Base-by-base conservation (phyloP, 2,797 vertebrate genomes). In the Leontocebus nigricollis region DNA sequence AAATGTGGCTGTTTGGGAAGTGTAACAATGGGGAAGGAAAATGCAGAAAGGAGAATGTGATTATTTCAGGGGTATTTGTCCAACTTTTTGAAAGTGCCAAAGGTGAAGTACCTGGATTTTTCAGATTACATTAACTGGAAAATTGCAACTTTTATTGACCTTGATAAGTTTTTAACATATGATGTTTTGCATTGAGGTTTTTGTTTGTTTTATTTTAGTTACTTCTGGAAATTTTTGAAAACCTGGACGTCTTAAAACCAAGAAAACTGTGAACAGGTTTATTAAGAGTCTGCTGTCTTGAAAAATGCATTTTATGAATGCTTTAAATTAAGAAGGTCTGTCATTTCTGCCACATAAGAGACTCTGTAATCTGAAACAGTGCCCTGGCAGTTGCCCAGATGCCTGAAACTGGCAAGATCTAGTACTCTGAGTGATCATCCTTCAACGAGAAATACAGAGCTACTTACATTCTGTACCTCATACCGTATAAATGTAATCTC, bases 161-260 rank as follows among this genome's bases (percentile, higher is more conserved):
- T 50, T 44, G 64, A 76, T 77, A 73, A 27, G 22, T 61, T 79
- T 95, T 95, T 67, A 93, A 67, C 10, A 3, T 26, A 61, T 24
- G 11, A 22, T 76, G 33, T 76, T 88, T 86, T 88, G 55, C 59
- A 81, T 61, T 76, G 73, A 95, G 75, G 33, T 83, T 46, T 87
- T 84, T 50, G 48, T 90, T 96, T 97, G 92, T 95, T 98, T 98
- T 97, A 86, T 98, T 98, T 97, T 96, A 97, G 98, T 97, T 97
- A 96, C 94, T 98, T 95, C 97, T 96, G 97, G 98, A 98, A 97
- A 98, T 98, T 97, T 82, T 97, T 98, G 97, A 97, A 98, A 98
- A 95, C 98, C 82, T 9, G 97, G 97, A 97, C 92, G 95, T 98
- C 96, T 75, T 97, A 94, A 91, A 90, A 94, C 89, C 88, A 50